phyloP scores from a whole-genome alignment of 35 echinoderm and acorn worm genomes.

The Amphiura filiformis region DNA sequence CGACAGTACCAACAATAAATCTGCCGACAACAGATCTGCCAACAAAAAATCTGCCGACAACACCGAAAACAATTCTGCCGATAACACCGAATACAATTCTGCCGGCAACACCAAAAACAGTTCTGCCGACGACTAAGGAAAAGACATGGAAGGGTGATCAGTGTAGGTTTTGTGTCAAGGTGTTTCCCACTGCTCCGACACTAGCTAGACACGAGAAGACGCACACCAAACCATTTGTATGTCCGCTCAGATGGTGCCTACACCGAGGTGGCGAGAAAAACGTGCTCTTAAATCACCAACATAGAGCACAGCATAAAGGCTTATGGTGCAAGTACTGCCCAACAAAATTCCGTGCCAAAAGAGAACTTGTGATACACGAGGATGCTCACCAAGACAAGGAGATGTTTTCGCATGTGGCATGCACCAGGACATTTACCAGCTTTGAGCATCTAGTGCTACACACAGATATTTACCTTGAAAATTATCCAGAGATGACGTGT shows the following conservation, averaged over 20 bases:
- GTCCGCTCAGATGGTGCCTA: background rate
- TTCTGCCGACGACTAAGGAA: too few species aligned
- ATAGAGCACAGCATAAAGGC: background rate
- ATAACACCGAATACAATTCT: too few species aligned
- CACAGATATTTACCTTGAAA: background rate
- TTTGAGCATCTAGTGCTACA: background rate
- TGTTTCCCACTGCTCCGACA: background rate
- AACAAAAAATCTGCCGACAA: too few species aligned
- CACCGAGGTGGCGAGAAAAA: background rate
- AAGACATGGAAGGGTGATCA: too few species aligned
- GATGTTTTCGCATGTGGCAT: background rate
- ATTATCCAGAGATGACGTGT: background rate
- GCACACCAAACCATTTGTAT: background rate
- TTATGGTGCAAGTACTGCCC: background rate
- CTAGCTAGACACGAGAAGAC: background rate
- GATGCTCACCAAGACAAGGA: background rate
- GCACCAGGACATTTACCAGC: background rate
- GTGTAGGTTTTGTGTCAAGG: background rate
- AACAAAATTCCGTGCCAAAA: background rate
- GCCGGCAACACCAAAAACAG: too few species aligned
- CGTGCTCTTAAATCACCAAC: background rate
- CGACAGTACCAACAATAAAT: too few species aligned
- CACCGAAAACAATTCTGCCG: too few species aligned
- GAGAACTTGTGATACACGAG: background rate
- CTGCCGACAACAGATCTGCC: too few species aligned